Evolutionary conservation across 2,113 vertebrate genomes (phyloP).

Genomic region (Canis aureus): DNA sequence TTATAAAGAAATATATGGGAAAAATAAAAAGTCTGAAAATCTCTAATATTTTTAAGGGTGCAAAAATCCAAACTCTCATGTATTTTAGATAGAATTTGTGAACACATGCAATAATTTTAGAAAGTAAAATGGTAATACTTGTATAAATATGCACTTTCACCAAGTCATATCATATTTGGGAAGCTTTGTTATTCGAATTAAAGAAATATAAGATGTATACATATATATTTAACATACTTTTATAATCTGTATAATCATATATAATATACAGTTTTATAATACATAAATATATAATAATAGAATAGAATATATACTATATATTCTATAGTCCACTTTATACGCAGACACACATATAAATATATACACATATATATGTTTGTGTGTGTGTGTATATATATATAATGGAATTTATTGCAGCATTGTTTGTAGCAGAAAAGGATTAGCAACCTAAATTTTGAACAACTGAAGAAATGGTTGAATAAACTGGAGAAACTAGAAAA

Average conservation of each 20-base stretch:
- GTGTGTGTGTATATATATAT: too few species aligned
- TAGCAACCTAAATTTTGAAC: background rate
- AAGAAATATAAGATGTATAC: background rate
- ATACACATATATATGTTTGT: too few species aligned
- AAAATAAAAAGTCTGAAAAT: background rate
- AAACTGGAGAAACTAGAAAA: background rate
- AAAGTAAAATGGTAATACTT: background rate
- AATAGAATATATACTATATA: background rate
- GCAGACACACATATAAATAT: too few species aligned
- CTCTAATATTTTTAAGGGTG: background rate
- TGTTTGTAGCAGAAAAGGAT: background rate
- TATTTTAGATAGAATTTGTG: background rate
- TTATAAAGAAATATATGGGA: background rate
- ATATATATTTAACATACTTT: background rate
- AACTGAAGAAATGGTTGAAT: background rate
- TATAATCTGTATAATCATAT: background rate
- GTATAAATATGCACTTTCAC: background rate
- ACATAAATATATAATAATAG: background rate
- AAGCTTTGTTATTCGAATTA: background rate
- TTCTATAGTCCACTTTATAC: too few species aligned
- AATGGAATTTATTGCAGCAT: background rate
- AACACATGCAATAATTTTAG: background rate
- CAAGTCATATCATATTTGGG: background rate
- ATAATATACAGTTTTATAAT: background rate
- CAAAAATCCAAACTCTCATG: background rate